Base-by-base conservation (phyloP, 2,113 vertebrate genomes). In the Leiothrix lutea region DNA sequence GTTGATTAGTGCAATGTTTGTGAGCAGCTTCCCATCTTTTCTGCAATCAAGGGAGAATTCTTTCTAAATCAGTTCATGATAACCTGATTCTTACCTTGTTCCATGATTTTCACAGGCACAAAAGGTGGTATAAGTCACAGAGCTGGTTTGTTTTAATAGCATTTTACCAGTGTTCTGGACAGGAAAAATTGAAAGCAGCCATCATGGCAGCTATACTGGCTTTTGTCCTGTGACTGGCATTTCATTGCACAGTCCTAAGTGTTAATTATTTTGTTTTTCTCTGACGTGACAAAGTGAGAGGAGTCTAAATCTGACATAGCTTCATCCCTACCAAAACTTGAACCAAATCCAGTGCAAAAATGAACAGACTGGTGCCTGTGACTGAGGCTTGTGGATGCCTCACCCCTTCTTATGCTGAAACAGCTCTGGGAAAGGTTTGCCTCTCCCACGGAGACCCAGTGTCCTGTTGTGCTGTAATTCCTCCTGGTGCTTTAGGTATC, bases 391-490 rank as follows among this genome's bases (percentile, higher is more conserved):
- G 51, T 0, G 7, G 23, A 26, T 2, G 6, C 13, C 21, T 91
- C 51, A 61, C 7, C 20, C 48, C 26, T 91, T 74, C n/a, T 56
- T 15, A 28, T 28, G 22, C 71, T 64, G 47, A 50, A 84, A 58
- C 0, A 0, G 24, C 33, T 11, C 54, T 83, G 64, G 45, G 42
- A 70, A 70, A 66, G 24, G 19, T 51, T 92, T 83, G 31, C 33
- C 38, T 83, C n/a, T 75, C 47, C 35, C 0, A 0, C 5, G 67
- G 42, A 80, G n/a, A 57, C 64, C 31, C 0, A 4, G 20, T 33
- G 20, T 64, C 90, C 58, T 0, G 0, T 4, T 58, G 44, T 45
- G 50, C 62, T 77, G 12, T 58, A 62, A 61, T 66, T 92, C 64
- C 62, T 83, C 40, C 51, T 74, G 35, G 29, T 75, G 70, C 51